phyloP scores from a whole-genome alignment of 1,140 invertebrate genomes.

The Caenorhabditis inopinata region DNA sequence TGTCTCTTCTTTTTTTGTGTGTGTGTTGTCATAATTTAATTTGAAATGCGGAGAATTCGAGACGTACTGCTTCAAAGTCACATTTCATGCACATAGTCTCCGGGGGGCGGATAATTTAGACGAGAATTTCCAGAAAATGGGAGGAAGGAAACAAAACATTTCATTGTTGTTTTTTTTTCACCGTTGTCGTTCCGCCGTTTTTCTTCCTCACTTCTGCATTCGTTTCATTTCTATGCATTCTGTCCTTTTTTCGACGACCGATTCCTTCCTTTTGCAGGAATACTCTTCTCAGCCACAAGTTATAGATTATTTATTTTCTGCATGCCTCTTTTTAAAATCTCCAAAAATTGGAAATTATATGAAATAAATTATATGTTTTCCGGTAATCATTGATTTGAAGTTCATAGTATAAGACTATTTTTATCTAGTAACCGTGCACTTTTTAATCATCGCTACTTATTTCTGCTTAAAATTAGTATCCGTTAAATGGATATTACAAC shows the following conservation, averaged over 20 bases:
- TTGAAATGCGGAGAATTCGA: constrained; percentile 18
- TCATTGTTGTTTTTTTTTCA: constrained; percentile 6
- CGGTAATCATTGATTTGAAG: no score
- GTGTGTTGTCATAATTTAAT: constrained; percentile 23
- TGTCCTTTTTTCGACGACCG: neutral
- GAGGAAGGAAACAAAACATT: constrained; percentile 1
- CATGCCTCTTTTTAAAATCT: neutral
- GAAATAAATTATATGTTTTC: no score
- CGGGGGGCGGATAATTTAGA: constrained; percentile 30
- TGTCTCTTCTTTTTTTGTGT: neutral
- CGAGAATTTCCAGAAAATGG: constrained; percentile 16
- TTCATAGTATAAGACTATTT: no score
- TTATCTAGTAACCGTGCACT: no score
- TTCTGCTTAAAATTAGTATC: no score
- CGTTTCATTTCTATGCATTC: neutral
- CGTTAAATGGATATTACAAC: no score
- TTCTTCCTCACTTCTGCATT: neutral
- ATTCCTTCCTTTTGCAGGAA: neutral
- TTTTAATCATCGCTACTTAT: no score
- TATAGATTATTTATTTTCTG: neutral
- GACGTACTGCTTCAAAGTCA: constrained; percentile 20
- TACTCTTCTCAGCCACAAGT: neutral
- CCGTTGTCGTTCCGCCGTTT: neutral
- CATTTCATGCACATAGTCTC: constrained; percentile 23
- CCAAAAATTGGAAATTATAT: neutral